These are phyloP conservation scores for Criorhina ranunculi DNA, from an alignment of 2,888 invertebrate genomes.

Conservation along the genomic window DNA sequence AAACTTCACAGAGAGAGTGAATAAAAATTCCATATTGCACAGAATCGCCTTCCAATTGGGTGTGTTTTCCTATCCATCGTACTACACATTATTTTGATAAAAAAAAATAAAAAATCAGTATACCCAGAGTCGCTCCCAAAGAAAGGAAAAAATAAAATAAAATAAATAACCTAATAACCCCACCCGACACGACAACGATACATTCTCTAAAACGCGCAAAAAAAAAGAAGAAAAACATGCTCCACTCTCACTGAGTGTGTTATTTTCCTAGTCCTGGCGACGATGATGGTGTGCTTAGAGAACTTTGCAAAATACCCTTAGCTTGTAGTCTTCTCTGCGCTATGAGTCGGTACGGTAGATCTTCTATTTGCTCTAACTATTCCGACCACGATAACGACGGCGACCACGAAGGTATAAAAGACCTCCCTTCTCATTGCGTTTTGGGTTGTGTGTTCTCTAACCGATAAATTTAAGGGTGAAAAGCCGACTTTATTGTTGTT, in stretches of 20 bases:
- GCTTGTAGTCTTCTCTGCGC: slow-evolving; percentile 69
- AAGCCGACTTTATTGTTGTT: slow-evolving; percentile 50
- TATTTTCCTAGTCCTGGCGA: slow-evolving; percentile 41
- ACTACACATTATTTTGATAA: too few relatives aligned
- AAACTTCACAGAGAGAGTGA: background rate
- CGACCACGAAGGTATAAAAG: slow-evolving; percentile 57
- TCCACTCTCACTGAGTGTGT: slow-evolving; percentile 20
- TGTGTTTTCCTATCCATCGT: slow-evolving; percentile 53
- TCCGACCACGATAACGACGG: slow-evolving; percentile 65
- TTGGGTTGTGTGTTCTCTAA: slow-evolving; percentile 25
- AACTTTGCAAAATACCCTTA: slow-evolving; percentile 41
- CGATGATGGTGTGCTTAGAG: slow-evolving; percentile 52
- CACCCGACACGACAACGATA: slow-evolving; percentile 19
- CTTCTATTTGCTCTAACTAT: slow-evolving; percentile 64
- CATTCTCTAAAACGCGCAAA: slow-evolving; percentile 1
- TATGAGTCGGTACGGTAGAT: slow-evolving; percentile 75
- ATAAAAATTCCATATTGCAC: slow-evolving; percentile 34
- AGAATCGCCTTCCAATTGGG: slow-evolving; percentile 56
- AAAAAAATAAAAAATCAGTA: slow-evolving; percentile 44
- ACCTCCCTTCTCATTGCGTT: slow-evolving; percentile 16
- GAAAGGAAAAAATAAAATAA: slow-evolving; percentile 2
- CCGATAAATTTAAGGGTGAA: slow-evolving; percentile 19
- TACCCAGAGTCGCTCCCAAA: slow-evolving; percentile 29
- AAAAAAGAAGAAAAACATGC: slow-evolving; percentile 13
- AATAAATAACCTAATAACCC: slow-evolving; percentile 21